These are phyloP conservation scores for Drosophila rufa DNA, from an alignment of 1,140 invertebrate genomes.

Conservation along the genomic window DNA sequence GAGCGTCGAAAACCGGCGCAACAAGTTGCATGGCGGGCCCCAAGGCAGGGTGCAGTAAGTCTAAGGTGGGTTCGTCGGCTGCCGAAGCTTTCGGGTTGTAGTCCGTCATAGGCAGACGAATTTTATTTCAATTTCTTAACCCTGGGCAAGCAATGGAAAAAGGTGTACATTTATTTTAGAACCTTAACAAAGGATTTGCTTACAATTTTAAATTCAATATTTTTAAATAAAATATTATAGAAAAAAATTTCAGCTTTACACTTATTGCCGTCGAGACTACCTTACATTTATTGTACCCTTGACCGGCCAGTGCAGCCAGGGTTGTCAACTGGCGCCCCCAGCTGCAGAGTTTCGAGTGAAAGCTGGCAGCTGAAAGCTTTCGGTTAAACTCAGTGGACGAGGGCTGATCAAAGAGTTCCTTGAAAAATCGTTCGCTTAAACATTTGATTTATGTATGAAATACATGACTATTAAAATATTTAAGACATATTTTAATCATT, in stretches of 20 bases:
- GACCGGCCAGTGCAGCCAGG: constrained; percentile 3
- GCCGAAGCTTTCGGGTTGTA: background rate
- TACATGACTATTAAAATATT: too few relatives aligned
- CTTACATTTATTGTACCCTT: background rate
- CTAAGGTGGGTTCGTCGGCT: background rate
- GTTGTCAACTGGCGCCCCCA: constrained; percentile 27
- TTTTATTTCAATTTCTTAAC: too few relatives aligned
- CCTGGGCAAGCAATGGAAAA: too few relatives aligned
- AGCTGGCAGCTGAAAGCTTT: constrained; percentile 28
- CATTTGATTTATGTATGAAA: too few relatives aligned
- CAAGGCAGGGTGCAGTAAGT: background rate
- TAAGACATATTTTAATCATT: too few relatives aligned
- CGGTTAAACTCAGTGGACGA: background rate
- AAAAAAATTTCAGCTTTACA: too few relatives aligned
- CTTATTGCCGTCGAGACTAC: background rate
- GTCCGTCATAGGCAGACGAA: background rate
- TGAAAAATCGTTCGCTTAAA: too few relatives aligned
- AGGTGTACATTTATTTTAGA: too few relatives aligned
- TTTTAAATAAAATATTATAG: too few relatives aligned
- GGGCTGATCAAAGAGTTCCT: background rate
- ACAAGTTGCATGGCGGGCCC: constrained; percentile 57
- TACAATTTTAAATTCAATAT: too few relatives aligned
- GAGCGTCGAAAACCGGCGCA: constrained; percentile 65
- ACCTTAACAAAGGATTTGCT: too few relatives aligned
- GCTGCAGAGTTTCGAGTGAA: background rate